Evolutionary conservation across 1,140 invertebrate species (phyloP).

Genomic region (Sarcophaga bullata): DNA sequence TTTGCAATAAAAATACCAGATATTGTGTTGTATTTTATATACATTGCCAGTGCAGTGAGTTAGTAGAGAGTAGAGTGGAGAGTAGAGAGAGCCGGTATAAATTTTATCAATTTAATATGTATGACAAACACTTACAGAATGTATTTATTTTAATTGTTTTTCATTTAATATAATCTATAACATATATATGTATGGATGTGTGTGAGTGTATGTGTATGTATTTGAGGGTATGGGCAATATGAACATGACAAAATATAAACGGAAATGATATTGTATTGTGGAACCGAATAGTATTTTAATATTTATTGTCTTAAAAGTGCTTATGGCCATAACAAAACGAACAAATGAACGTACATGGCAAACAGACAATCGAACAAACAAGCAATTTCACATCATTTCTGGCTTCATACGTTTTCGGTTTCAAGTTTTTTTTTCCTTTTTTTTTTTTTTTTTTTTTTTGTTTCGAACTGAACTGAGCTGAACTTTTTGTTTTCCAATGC

Average conservation of each 20-base stretch:
- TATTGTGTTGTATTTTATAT: no score
- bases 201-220: not conserved
- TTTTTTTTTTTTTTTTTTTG: not conserved
- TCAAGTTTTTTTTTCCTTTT: not conserved
- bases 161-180: not conserved
- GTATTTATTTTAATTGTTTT: not conserved
- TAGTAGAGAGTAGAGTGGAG: no score
- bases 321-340: constrained; percentile 33
- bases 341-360: no score
- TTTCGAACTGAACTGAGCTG: not conserved
- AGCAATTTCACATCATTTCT: not conserved
- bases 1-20: no score
- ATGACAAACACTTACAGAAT: not conserved
- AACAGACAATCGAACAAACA: no score
- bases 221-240: no score
- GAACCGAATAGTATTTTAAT: constrained; percentile 33
- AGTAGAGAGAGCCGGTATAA: not conserved
- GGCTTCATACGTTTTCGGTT: no score
- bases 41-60: no score
- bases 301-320: constrained; percentile 37
- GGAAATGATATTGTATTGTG: constrained; percentile 29
- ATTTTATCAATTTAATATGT: not conserved
- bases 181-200: not conserved
- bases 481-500: not conserved
- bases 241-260: not conserved